These are phyloP conservation scores for Bombycilla garrulus DNA, from an alignment of 2,113 vertebrate species.

Conservation along the genomic window DNA sequence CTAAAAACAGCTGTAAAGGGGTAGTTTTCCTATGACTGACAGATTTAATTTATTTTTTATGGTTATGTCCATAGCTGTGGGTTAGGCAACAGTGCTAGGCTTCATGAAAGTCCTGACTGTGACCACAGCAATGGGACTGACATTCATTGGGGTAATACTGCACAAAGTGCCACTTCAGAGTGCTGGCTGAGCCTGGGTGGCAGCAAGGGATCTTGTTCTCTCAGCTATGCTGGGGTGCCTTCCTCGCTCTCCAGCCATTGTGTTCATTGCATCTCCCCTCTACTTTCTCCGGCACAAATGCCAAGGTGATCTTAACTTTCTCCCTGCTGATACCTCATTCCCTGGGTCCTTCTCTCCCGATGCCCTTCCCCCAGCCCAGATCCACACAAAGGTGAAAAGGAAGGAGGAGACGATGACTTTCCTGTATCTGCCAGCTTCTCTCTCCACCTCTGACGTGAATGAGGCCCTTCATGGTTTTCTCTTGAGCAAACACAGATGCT, in stretches of 20 bases:
- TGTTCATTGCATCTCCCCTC: background rate
- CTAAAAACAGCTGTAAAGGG: background rate
- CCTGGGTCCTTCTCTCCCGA: background rate
- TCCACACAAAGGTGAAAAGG: slow-evolving; percentile 64
- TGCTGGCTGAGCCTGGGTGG: background rate
- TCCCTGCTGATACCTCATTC: background rate
- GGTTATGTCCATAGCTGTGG: background rate
- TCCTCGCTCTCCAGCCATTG: background rate
- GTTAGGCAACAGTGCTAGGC: background rate
- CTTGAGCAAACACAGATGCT: slow-evolving; percentile 71
- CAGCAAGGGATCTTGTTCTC: background rate
- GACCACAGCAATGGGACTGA: background rate
- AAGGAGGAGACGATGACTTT: slow-evolving; percentile 30
- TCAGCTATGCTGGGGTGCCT: background rate
- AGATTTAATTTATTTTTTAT: background rate
- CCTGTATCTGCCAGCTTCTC: slow-evolving; percentile 60
- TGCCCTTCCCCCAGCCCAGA: slow-evolving; percentile 1
- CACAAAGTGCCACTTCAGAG: background rate
- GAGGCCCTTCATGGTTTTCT: slow-evolving; percentile 66
- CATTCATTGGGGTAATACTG: accelerated
- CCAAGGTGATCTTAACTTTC: background rate
- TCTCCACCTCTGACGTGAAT: slow-evolving; percentile 66
- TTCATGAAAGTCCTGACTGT: background rate
- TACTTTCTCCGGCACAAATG: background rate
- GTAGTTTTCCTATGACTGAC: background rate